Conservation (phyloP, 2,797 vertebrate genomes). For the Erethizon dorsatum region DNA sequence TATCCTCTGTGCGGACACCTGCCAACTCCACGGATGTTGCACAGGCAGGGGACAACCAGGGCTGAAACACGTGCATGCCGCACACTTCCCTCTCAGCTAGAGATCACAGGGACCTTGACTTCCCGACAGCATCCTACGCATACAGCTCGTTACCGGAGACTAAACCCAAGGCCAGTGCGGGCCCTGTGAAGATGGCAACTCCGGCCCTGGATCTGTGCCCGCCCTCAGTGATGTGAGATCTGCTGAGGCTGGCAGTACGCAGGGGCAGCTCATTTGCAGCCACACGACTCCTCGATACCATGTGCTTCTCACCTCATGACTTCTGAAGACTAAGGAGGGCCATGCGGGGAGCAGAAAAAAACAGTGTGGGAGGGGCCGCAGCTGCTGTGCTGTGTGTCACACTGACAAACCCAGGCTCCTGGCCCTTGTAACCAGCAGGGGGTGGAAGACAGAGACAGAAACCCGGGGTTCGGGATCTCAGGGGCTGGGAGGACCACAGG, state of each 20-base stretch:
- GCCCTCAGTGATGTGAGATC: neutral
- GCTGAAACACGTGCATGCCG: neutral
- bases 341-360: neutral
- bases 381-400: neutral
- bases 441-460: neutral
- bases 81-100: neutral
- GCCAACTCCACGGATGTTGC: neutral
- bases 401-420: neutral
- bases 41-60: neutral
- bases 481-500: neutral
- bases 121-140: neutral
- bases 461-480: accelerated
- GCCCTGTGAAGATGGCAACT: neutral
- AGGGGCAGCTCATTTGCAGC: neutral
- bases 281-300: neutral
- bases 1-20: neutral
- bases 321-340: neutral
- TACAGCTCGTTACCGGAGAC: neutral
- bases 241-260: no score
- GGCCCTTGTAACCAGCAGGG: neutral
- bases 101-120: neutral
- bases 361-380: accelerated
- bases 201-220: neutral
- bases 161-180: neutral
- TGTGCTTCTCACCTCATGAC: neutral